These are phyloP conservation scores for Thymallus thymallus DNA, from an alignment of 2,113 vertebrate species.

Conservation along the genomic window DNA sequence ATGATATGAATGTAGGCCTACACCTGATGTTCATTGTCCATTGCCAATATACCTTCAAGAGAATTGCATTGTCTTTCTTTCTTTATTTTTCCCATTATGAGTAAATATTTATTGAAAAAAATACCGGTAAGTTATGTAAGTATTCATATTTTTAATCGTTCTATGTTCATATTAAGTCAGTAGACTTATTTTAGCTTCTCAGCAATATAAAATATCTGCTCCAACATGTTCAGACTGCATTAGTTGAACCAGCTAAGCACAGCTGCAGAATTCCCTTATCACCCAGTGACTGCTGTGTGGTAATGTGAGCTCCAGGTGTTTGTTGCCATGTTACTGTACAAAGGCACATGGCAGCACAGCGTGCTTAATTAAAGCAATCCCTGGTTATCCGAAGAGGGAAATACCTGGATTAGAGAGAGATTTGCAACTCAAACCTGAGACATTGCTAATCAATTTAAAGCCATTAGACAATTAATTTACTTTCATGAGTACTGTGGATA, in stretches of 20 bases:
- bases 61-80: too few species aligned
- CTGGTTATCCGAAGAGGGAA: slow-evolving; percentile 64
- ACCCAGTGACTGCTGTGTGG: neutral
- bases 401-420: slow-evolving; percentile 73
- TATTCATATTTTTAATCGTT: too few species aligned
- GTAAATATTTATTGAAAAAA: too few species aligned
- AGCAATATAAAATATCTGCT: too few species aligned
- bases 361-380: slow-evolving; percentile 73
- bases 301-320: slow-evolving; percentile 53
- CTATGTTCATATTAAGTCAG: too few species aligned
- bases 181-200: too few species aligned
- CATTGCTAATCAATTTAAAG: slow-evolving; percentile 72
- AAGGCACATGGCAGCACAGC: slow-evolving; percentile 44
- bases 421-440: slow-evolving; percentile 70
- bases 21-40: too few species aligned
- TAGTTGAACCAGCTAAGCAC: neutral
- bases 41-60: too few species aligned
- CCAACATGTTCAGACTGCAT: too few species aligned
- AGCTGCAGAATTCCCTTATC: slow-evolving; percentile 1
- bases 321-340: slow-evolving; percentile 53
- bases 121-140: too few species aligned
- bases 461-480: slow-evolving; percentile 72
- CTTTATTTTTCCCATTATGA: too few species aligned
- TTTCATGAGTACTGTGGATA: slow-evolving; percentile 61
- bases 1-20: too few species aligned